phyloP scores from a whole-genome alignment of 2,113 vertebrate genomes.

The Puntigrus tetrazona region DNA sequence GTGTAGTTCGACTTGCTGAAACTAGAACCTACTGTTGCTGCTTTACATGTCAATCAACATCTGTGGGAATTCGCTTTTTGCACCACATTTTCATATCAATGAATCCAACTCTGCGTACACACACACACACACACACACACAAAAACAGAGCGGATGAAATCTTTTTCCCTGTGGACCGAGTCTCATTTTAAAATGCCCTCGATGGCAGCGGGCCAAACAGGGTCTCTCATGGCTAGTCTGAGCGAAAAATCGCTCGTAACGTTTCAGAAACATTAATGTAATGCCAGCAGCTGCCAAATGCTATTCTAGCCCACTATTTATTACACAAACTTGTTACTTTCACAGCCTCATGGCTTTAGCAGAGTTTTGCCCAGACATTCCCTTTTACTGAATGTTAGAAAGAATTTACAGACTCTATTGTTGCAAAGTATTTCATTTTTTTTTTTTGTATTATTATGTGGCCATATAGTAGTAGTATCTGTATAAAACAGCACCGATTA shows the following conservation, averaged over 20 bases:
- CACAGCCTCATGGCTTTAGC: slow-evolving; percentile 9
- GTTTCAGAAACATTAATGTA: slow-evolving; percentile 43
- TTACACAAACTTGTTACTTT: slow-evolving; percentile 20
- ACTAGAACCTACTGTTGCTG: slow-evolving; percentile 13
- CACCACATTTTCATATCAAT: background rate
- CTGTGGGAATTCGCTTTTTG: slow-evolving; percentile 3
- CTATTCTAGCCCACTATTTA: slow-evolving; percentile 12
- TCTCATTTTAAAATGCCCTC: slow-evolving; percentile 48
- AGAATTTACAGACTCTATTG: background rate
- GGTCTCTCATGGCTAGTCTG: slow-evolving; percentile 32
- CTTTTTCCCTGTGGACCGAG: background rate
- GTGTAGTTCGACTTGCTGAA: slow-evolving; percentile 11
- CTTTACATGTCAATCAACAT: slow-evolving; percentile 18
- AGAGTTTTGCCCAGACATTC: background rate
- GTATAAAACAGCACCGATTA: background rate
- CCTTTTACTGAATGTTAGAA: background rate
- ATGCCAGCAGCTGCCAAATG: slow-evolving; percentile 21
- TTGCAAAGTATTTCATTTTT: too few species aligned
- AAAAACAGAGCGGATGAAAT: background rate
- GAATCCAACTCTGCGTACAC: background rate
- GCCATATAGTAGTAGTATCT: too few species aligned
- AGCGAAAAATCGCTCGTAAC: slow-evolving; percentile 39
- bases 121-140: background rate
- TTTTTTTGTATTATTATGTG: too few species aligned
- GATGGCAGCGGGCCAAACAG: slow-evolving; percentile 37